phyloP scores from a whole-genome alignment of 30 jellyfish, hydroid and myxozoan genomes.

The Chironex yamaguchii region DNA sequence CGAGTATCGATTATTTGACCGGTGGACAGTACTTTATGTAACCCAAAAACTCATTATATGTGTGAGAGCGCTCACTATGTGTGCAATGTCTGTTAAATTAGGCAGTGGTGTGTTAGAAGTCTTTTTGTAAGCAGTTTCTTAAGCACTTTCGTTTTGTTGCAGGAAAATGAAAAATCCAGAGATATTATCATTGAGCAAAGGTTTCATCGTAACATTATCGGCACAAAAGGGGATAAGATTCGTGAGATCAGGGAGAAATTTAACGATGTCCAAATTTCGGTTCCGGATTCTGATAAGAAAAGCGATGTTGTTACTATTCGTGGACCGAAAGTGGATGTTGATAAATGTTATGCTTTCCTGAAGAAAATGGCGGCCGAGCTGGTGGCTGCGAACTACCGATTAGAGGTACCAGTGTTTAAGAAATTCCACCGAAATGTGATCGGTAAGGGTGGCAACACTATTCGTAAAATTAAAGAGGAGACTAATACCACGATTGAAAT shows the following conservation, averaged over 20 bases:
- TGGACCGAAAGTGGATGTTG: conserved; percentile 97
- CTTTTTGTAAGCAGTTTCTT: too few species aligned
- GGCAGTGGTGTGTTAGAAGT: too few species aligned
- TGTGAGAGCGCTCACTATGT: too few species aligned
- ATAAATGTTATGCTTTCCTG: conserved; percentile 82
- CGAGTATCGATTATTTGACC: too few species aligned
- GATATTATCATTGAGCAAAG: conserved; percentile 93
- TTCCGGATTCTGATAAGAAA: conserved; percentile 91
- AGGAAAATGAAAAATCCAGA: conserved; percentile 94
- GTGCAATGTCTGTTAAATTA: too few species aligned
- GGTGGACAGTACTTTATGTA: too few species aligned
- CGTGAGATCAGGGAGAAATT: conserved; percentile 82
- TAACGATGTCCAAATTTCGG: conserved; percentile 89
- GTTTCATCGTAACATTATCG: conserved; percentile 90
- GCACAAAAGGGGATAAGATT: conserved; percentile 91
- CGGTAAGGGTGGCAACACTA: conserved; percentile 88
- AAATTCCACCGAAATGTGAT: conserved; percentile 91
- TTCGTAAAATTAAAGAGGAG: conserved; percentile 90
- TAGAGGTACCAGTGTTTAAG: conserved; percentile 89
- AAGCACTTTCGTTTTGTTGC: too few species aligned
- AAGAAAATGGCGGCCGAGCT: conserved; percentile 89
- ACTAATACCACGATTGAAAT: conserved; percentile 81
- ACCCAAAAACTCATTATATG: too few species aligned
- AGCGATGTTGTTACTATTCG: conserved; percentile 92
- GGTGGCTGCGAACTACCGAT: conserved; percentile 82